These are phyloP conservation scores for Takifugu bimaculatus DNA, from an alignment of 2,113 vertebrate species.

Conservation along the genomic window DNA sequence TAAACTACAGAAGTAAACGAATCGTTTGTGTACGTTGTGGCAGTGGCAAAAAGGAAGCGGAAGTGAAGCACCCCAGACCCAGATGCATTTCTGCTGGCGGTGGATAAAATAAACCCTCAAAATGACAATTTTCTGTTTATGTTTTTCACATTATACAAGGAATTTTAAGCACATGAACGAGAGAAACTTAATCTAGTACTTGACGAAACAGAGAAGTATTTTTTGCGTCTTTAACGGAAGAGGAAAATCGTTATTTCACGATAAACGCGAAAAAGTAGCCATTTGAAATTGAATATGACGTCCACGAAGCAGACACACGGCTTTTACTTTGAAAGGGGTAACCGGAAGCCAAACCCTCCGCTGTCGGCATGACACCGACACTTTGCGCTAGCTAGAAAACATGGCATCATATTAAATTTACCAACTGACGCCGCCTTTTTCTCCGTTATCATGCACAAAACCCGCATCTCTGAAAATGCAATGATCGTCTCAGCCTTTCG, in stretches of 20 bases:
- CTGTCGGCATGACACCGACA: background rate
- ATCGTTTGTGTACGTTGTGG: constrained; percentile 7
- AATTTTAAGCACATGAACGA: background rate
- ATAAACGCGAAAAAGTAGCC: background rate
- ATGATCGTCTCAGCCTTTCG: background rate
- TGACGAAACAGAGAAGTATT: background rate
- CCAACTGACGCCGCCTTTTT: background rate
- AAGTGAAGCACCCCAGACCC: constrained; percentile 23
- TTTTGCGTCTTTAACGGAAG: too few species aligned
- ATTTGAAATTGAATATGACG: background rate
- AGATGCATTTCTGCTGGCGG: too few species aligned
- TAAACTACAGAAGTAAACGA: background rate
- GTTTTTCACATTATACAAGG: too few species aligned
- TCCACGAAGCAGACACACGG: too few species aligned
- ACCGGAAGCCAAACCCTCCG: constrained; percentile 9
- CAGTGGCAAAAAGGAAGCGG: constrained; percentile 45
- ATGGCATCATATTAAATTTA: constrained; percentile 22
- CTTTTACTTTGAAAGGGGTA: constrained; percentile 37
- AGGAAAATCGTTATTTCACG: constrained; percentile 12
- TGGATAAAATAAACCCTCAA: too few species aligned
- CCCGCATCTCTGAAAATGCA: constrained; percentile 12
- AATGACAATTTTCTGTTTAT: too few species aligned
- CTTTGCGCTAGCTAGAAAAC: constrained; percentile 12
- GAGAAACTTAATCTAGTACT: background rate
- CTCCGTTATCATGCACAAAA: background rate